These are phyloP conservation scores for Amniataba percoides DNA, from an alignment of 2,797 vertebrate genomes.

Conservation along the genomic window DNA sequence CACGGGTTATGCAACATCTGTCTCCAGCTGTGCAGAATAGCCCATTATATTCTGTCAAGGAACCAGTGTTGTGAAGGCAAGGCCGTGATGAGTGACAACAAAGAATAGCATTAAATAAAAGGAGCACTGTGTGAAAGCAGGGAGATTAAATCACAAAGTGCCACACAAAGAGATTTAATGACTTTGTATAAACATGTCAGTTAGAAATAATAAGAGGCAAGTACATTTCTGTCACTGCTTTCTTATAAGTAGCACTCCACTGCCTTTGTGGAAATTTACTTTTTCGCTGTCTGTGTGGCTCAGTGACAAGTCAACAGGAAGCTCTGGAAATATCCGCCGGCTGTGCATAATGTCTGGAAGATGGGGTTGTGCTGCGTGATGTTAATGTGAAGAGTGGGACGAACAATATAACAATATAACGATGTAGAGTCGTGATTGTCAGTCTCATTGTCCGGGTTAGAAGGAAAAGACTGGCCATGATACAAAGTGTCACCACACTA, in stretches of 20 bases:
- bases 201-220: background rate
- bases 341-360: background rate
- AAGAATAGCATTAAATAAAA: background rate
- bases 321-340: background rate
- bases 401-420: background rate
- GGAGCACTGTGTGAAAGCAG: background rate
- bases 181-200: background rate
- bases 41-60: background rate
- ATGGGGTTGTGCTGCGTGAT: background rate
- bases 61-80: background rate
- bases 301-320: background rate
- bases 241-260: background rate
- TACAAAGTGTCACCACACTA: background rate
- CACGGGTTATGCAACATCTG: constrained; percentile 5
- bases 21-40: constrained; percentile 3
- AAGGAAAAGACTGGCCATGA: background rate
- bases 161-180: constrained; percentile 1
- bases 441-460: background rate
- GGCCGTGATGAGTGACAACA: background rate
- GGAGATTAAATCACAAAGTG: background rate
- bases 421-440: background rate
- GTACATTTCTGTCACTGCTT: background rate
- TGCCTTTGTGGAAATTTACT: background rate
- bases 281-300: background rate
- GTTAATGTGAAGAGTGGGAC: background rate